Percentiles rank a stretch among this genome's conserved stretches.
Conservation (phyloP, 2,113 vertebrate species). For the Pseudorasbora parva region DNA sequence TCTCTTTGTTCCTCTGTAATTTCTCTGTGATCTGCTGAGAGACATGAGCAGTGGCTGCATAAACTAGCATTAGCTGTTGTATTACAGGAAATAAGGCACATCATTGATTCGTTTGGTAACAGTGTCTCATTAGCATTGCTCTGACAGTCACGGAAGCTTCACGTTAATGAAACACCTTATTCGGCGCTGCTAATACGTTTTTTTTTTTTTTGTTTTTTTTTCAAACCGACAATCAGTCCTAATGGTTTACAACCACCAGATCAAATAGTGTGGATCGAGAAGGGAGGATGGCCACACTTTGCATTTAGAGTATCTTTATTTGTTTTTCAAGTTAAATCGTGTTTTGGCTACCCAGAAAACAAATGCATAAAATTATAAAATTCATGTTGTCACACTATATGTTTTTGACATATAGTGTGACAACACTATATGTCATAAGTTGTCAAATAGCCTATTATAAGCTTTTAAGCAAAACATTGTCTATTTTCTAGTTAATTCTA, state of each 20-base stretch:
- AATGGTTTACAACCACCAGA: neutral
- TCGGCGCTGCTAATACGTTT: neutral
- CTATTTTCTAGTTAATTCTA: no score
- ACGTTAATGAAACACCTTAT: neutral
- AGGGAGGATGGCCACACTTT: neutral
- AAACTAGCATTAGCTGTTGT: slow-evolving; percentile 22
- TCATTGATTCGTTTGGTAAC: neutral
- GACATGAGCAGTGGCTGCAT: slow-evolving; percentile 17
- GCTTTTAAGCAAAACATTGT: no score
- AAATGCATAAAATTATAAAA: neutral
- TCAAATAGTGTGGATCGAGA: neutral
- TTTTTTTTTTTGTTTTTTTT: neutral
- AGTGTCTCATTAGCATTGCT: neutral
- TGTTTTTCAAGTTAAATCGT: neutral
- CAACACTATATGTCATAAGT: no score
- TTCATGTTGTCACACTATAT: neutral
- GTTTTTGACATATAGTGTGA: no score
- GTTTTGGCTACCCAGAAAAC: neutral
- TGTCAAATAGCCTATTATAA: neutral
- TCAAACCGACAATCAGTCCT: neutral
- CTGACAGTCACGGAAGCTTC: slow-evolving; percentile 5
- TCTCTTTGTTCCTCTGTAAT: slow-evolving; percentile 42
- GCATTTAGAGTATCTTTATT: neutral
- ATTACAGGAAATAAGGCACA: slow-evolving; percentile 9
- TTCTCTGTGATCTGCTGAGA: slow-evolving; percentile 38